Percentiles rank a stretch among this genome's conserved stretches.
Evolutionary conservation across 2,797 vertebrate genomes (phyloP).

Genomic region (Loris lydekkerianus): DNA sequence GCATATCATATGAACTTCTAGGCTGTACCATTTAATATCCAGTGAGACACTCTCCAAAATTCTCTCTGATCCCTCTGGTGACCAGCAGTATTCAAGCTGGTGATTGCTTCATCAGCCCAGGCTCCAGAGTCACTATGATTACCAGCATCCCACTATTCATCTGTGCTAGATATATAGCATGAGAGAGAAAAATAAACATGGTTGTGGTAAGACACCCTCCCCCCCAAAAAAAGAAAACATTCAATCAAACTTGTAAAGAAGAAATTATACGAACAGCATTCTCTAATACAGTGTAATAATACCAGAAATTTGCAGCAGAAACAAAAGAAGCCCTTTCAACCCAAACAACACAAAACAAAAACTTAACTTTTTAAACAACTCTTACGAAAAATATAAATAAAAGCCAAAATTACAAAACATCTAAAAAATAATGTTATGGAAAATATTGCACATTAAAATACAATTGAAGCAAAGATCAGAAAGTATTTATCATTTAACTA

Average conservation of each 20-base stretch:
- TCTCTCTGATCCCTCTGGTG: neutral
- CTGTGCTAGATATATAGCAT: neutral
- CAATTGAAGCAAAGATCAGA: neutral
- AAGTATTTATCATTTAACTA: conserved; percentile 11
- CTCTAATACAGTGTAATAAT: neutral
- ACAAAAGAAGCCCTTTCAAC: neutral
- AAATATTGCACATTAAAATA: neutral
- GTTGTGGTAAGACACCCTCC: neutral
- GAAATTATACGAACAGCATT: conserved; percentile 35
- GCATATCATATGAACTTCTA: no score
- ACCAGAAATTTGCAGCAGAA: conserved; percentile 12
- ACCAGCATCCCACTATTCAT: neutral
- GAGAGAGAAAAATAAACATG: neutral
- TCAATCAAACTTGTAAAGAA: neutral
- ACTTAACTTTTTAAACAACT: neutral
- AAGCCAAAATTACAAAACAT: conserved; percentile 13
- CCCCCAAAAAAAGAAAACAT: neutral
- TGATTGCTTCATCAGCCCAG: no score
- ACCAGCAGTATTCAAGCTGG: neutral
- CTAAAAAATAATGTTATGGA: neutral
- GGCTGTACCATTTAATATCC: neutral
- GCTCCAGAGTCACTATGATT: neutral
- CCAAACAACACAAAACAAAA: neutral
- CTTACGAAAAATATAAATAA: neutral
- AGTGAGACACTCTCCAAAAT: neutral